Conservation (phyloP, 2,888 invertebrate genomes). For the Stictocephala bisonia region DNA sequence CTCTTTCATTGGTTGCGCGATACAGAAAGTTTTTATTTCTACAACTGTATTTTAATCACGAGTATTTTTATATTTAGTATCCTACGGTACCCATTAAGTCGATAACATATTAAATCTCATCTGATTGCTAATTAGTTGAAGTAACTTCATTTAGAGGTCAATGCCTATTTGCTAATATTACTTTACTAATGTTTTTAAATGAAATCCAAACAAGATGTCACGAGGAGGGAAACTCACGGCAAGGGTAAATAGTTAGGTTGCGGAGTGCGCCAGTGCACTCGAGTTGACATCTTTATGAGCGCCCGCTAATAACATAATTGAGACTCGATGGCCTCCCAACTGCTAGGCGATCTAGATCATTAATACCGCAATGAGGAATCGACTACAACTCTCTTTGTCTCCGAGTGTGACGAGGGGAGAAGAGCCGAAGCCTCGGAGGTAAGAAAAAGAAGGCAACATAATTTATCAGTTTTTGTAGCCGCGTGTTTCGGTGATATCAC, state of each 20-base stretch:
- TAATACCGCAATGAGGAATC: background rate
- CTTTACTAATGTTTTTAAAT: too few species aligned
- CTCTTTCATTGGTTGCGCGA: too few species aligned
- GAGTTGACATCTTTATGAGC: conserved; percentile 27
- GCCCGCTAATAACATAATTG: conserved; percentile 34
- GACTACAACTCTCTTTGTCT: background rate
- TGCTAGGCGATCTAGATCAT: conserved; percentile 12
- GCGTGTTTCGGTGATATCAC: conserved; percentile 39
- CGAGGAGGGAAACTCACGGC: background rate
- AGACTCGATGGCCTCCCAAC: background rate
- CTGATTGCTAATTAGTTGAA: too few species aligned
- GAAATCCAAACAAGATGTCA: too few species aligned
- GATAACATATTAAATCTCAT: too few species aligned
- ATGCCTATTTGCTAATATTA: too few species aligned
- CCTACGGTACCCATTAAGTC: too few species aligned
- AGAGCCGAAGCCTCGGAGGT: background rate
- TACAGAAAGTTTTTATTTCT: too few species aligned
- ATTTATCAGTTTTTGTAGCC: conserved; percentile 40
- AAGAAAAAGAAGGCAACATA: conserved; percentile 14
- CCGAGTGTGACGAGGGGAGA: background rate
- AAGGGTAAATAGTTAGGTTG: too few species aligned
- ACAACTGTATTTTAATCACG: too few species aligned
- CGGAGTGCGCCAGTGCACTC: background rate
- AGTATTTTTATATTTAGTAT: too few species aligned
- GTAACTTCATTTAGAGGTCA: too few species aligned